These are phyloP conservation scores for Apotomis turbidana DNA, from an alignment of 2,888 invertebrate genomes.

Conservation along the genomic window DNA sequence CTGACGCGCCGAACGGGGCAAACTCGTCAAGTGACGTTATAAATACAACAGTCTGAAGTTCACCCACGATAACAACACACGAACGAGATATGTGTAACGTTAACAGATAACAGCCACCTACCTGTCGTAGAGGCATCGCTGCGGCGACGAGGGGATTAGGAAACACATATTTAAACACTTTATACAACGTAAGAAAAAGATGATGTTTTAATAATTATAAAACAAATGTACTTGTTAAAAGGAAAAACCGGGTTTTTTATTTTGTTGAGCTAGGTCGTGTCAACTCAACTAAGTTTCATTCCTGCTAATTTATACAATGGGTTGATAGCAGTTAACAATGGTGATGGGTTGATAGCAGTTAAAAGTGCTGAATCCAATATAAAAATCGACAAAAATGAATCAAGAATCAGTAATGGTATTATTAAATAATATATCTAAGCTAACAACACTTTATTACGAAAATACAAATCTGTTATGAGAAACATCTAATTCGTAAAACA, in stretches of 20 bases:
- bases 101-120: conserved; percentile 39
- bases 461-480: neutral
- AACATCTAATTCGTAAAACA: conserved; percentile 11
- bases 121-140: conserved; percentile 45
- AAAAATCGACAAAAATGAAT: too few relatives aligned
- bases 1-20: conserved; percentile 24
- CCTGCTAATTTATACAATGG: too few relatives aligned
- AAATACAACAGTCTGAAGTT: conserved; percentile 33
- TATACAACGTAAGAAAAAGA: conserved; percentile 4
- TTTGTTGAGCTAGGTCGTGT: conserved; percentile 11
- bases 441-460: too few relatives aligned
- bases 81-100: conserved; percentile 5
- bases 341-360: too few relatives aligned
- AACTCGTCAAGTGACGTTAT: neutral
- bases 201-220: neutral
- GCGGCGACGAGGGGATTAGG: conserved; percentile 29
- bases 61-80: conserved; percentile 30
- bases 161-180: conserved; percentile 44
- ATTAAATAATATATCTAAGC: neutral
- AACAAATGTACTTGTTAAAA: too few relatives aligned
- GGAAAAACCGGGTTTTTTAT: neutral
- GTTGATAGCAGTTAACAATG: too few relatives aligned
- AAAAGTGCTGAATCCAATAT: too few relatives aligned
- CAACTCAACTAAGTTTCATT: conserved; percentile 12
- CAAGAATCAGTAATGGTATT: neutral